Evolutionary conservation across 2,797 vertebrate species (phyloP).

Genomic region (Ataeniobius toweri): DNA sequence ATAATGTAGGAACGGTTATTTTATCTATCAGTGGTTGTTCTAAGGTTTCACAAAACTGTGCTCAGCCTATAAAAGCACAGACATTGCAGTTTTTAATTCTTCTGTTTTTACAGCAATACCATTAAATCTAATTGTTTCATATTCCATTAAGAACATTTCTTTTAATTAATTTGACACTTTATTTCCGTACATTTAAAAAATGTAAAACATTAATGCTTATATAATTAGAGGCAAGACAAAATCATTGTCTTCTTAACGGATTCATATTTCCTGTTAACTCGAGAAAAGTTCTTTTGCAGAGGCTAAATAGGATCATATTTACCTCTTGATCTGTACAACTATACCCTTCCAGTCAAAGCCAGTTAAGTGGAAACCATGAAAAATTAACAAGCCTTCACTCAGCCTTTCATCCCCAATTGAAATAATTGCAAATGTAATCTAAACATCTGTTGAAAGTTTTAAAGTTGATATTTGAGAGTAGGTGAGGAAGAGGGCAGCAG

Average conservation of each 20-base stretch:
- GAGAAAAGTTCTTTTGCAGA: not conserved
- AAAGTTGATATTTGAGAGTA: conserved; percentile 14
- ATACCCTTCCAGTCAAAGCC: conserved; percentile 1
- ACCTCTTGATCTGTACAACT: conserved; percentile 11
- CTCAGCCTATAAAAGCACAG: not conserved
- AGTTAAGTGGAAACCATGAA: conserved; percentile 33
- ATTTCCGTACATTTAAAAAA: not conserved
- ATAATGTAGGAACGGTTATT: not conserved
- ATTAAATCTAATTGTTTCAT: not conserved
- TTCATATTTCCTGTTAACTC: conserved; percentile 2
- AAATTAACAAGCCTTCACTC: conserved; percentile 30
- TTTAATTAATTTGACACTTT: not conserved
- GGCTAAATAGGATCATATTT: not conserved
- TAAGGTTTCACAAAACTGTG: not conserved
- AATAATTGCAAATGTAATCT: conserved; percentile 46
- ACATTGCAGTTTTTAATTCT: not conserved
- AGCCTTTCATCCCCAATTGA: conserved; percentile 5
- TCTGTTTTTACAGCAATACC: not conserved
- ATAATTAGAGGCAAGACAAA: not conserved
- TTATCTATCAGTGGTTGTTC: not conserved
- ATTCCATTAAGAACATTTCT: not conserved
- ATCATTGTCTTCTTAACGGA: not conserved
- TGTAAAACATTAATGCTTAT: not conserved
- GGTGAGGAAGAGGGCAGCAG: not conserved
- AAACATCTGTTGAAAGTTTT: conserved; percentile 35